Conservation (phyloP, 2,113 vertebrate species). For the Hystrix cristata region DNA sequence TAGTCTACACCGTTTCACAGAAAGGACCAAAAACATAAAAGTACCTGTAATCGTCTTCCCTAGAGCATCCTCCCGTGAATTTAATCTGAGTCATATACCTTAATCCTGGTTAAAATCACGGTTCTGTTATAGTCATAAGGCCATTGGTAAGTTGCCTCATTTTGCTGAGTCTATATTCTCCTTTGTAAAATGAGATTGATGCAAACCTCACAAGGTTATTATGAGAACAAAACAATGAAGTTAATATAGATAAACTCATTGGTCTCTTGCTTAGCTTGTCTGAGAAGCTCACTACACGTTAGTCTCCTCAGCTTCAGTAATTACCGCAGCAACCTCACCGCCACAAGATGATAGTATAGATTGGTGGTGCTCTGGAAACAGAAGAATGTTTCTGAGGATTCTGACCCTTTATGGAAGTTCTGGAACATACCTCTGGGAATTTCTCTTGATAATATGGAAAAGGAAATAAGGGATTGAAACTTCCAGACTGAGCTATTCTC, state of each 20-base stretch:
- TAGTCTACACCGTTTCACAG: not conserved
- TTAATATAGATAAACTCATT: not conserved
- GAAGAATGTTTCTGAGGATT: not conserved
- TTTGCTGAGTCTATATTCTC: not conserved
- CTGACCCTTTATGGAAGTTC: not conserved
- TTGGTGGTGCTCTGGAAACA: not conserved
- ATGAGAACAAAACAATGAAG: not conserved
- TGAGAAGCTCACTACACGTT: not conserved
- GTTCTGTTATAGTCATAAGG: not conserved
- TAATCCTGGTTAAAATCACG: not conserved
- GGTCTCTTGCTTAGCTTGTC: not conserved
- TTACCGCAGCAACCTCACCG: not conserved
- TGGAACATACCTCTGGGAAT: not conserved
- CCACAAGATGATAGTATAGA: not conserved
- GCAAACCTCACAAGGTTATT: not conserved
- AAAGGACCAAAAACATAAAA: not conserved
- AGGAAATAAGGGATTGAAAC: not conserved
- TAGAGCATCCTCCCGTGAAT: not conserved
- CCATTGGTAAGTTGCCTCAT: not conserved
- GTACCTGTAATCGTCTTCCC: not conserved
- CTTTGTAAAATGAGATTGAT: not conserved
- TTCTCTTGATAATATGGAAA: not conserved
- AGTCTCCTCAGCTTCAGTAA: not conserved
- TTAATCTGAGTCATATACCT: not conserved
- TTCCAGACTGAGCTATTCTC: not conserved